Evolutionary conservation across 2,888 invertebrate species (phyloP), one percentile per base, ranked within the genome.

Genomic region (Thymelicus lineola): DNA sequence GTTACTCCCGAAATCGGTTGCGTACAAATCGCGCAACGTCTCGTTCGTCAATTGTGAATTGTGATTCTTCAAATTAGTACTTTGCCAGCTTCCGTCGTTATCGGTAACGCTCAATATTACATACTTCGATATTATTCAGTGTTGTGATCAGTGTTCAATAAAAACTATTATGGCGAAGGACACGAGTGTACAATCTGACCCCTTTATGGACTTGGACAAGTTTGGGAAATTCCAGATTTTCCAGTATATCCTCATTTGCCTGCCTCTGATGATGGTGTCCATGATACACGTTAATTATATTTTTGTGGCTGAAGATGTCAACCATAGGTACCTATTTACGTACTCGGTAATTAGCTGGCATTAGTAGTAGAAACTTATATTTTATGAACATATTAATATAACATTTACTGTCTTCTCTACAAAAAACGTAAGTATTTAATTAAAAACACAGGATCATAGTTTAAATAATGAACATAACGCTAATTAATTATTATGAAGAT

Each of bases 211-310:
- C 1, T 46, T 70, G 10, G 59, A 72, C 61, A 78, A 78, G 53
- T 90, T 89, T 71, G 87, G 88, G 7, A 83, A 74, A 75, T 91
- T 83, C 80, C 90, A 90, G 75, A 78, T 76, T 10, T 68, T 82
- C 38, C 90, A 90, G 77, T 91, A 85, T 78, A 72, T 87, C 59
- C 78, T 87, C 63, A 80, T 89, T 77, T 86, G 88, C 79, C 76
- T 89, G 38, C 82, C 88, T 1, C 63, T 90, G 7, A 74, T 86
- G 69, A 82, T 86, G 79, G 84, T 88, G 42, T 84, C 89, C 4
- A 90, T 90, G 89, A 83, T 86, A 57, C 86, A 89, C 72, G 86
- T 89, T n/a, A 90, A 90, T 74, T 90, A 88, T 77, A 83, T 90
- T 65, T 90, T 90, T 77, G 88, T 89, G 57, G 88, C 90, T 36